Percentiles rank a stretch among this genome's conserved stretches.
These are phyloP conservation scores for Carettochelys insculpta DNA, from an alignment of 2,113 vertebrate species.

Conservation along the genomic window DNA sequence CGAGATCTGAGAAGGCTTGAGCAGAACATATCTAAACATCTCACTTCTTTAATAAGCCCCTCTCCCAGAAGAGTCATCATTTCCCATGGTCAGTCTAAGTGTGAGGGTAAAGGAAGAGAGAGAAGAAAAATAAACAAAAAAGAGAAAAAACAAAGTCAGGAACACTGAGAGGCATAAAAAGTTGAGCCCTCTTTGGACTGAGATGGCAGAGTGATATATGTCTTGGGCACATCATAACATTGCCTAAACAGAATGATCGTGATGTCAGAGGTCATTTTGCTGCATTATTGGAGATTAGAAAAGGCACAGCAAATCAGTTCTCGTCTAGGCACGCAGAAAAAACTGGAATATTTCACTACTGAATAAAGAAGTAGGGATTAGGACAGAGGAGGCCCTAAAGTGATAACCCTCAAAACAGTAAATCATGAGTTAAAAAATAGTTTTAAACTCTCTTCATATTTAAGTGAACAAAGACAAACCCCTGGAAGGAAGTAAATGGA, in stretches of 20 bases:
- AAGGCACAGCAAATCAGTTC: background rate
- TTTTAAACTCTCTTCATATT: background rate
- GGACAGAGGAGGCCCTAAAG: background rate
- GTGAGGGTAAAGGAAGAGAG: background rate
- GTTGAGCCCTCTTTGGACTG: background rate
- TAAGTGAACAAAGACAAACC: background rate
- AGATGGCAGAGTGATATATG: background rate
- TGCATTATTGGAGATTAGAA: background rate
- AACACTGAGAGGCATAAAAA: background rate
- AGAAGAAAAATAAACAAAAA: background rate
- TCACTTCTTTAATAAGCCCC: background rate
- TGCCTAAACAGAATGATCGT: accelerated
- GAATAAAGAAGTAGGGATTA: background rate
- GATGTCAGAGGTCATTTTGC: background rate
- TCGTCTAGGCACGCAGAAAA: background rate
- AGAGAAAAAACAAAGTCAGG: background rate
- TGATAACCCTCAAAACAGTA: background rate
- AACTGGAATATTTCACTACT: background rate
- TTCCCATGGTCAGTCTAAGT: background rate
- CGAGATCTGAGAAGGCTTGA: background rate
- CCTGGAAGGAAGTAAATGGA: background rate
- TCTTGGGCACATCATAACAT: background rate
- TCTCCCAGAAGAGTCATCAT: background rate
- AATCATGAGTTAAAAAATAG: background rate
- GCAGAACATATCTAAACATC: background rate